Base-by-base conservation (phyloP, 2,888 invertebrate genomes). In the Xestia ashworthii region DNA sequence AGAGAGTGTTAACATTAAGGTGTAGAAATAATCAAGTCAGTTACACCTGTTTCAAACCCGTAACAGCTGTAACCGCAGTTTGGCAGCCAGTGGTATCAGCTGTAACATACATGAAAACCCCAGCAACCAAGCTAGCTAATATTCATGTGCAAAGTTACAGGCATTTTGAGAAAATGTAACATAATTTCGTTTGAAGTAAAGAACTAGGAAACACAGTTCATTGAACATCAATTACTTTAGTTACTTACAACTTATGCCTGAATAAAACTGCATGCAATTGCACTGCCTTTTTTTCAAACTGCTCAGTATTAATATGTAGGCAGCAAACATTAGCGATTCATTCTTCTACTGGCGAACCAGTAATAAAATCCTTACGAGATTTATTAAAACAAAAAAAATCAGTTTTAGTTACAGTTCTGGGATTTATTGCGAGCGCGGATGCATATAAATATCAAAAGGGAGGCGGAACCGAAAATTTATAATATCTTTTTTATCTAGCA, bases 401-500 rank as follows among this genome's bases (percentile, higher is more conserved):
- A 71, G 48, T 80, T 76, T 71, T 85, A 83, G 84, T 85, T 87
- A 84, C 88, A 89, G 86, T 85, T 85, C 83, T 77, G 80, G 84
- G 84, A 93, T 92, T 92, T 92, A 93, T 93, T 89, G 89, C 90
- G 86, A 90, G 89, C 88, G 87, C 89, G 90, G 88, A 90, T 91
- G 91, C 91, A 92, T 93, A 92, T 91, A 90, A 92, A 91, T 92
- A 92, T 92, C 87, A 91, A 92, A 92, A 88, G 88, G 89, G 89
- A 90, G 88, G 88, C 85, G 89, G 87, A 76, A 87, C 90, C 89
- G 86, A 92, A 92, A 92, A 91, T 90, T 88, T 89, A 90, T 87
- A 87, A 88, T 90, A 89, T 89, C 83, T 90, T 87, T 93, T 94
- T 94, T 94, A 93, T 93, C 90, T 92, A 92, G 91, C 89, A 90